Base-by-base conservation (phyloP, 2,113 vertebrate genomes). In the Conger conger region DNA sequence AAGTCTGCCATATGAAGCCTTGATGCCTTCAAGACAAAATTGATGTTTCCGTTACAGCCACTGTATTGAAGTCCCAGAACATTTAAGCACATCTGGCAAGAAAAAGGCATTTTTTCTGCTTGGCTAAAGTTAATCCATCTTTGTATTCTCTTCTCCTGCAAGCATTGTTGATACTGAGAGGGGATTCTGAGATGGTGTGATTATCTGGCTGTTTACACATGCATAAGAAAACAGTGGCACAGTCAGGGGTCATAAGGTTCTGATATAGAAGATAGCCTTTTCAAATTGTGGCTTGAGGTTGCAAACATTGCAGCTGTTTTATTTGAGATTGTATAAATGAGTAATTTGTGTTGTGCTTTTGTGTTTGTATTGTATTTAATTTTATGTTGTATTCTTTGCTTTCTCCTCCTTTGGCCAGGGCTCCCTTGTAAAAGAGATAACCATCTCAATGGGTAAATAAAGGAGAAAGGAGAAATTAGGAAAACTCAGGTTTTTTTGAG, bases 1-100 rank as follows among this genome's bases (percentile, higher is more conserved):
- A 86, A 82, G 50, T 35, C 33, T 83, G 85, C 63, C 81, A 86
- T 54, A 68, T 86, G 81, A 86, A 68, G 76, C 27, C 42, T 86
- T 63, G 50, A 57, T 45, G 73, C 81, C 81, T 79, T 82, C 73
- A 45, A 79, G 81, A 57, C 35, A 33, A 83, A 35, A 79, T 33
- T 82, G 85, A 77, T 78, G 42, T 23, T 78, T 78, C 73, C 53
- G 11, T 79, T 36, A 68, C 36, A 30, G 1, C 36, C 18, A 7
- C 38, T 53, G n/a, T 77, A 23, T 36, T 54, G 35, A 42, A 82
- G 63, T 76, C 80, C 20, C 57, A 85, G 27, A 18, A 54, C 84
- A 76, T 82, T 77, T 81, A 81, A 81, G n/a, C 60, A 30, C n/a
- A 68, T 73, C 42, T 81, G 84, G 57, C 36, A 37, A 16, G 4